Base-by-base conservation (phyloP, 1,140 invertebrate species). In the Cephus cinctus region DNA sequence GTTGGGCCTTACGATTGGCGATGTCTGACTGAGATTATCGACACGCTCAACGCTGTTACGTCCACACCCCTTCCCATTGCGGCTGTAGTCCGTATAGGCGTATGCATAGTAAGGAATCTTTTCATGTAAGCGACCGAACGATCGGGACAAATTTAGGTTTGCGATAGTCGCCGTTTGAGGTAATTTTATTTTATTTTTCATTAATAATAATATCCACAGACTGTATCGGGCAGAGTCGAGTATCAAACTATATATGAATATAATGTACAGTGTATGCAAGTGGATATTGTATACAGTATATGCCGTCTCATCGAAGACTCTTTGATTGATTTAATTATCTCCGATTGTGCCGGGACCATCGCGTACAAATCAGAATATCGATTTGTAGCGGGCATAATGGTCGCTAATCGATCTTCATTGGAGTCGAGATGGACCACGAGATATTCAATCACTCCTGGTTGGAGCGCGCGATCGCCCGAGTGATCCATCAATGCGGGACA, bases 371-470 rank as follows among this genome's bases (percentile, higher is more conserved):
- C 51, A 38, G 53, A 48, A 55, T 54, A 57, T 53, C 57, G 56
- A 62, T 61, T 60, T 61, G 56, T 62, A 60, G 49, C 48, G 43
- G 48, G 53, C 57, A 56, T 62, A 62, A 61, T 59, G 56, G 60
- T 54, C 51, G 50, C 59, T 64, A 58, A 69, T 69, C 59, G 63
- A 67, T 69, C 58, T 63, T 63, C 64, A 69, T 65, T 59, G 54
- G 51, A 56, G 60, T 62, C 54, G 51, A 65, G 67, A 69, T 69
- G 63, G 65, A 59, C 58, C 56, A 49, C 52, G 52, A 60, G 65
- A 67, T 69, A 69, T 69, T 65, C 61, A 67, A 69, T 67, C 61
- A 65, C 65, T 69, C 60, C 60, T 59, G 54, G 56, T 55, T 54
- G 57, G 54, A 60, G 57, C 55, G 56, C 48, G 58, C 56, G 65